These are phyloP conservation scores for Ibycter americanus DNA, from an alignment of 2,797 vertebrate genomes.

Conservation along the genomic window DNA sequence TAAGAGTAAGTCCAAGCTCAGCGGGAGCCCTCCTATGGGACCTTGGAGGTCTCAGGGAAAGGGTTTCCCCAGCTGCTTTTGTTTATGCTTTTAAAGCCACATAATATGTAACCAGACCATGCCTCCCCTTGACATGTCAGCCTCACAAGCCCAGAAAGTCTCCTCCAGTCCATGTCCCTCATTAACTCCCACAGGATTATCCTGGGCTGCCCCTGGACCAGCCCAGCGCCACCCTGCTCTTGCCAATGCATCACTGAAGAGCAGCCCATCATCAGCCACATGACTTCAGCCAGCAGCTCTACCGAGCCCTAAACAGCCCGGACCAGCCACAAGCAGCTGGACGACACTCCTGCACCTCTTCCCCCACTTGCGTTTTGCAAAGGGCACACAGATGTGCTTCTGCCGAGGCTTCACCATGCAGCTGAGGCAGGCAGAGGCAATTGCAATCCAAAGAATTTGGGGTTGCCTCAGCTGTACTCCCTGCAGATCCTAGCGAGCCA, in stretches of 20 bases:
- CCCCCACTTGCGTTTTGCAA: background rate
- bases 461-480: background rate
- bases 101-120: background rate
- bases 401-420: background rate
- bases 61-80: background rate
- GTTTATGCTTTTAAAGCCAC: background rate
- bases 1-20: background rate
- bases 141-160: background rate
- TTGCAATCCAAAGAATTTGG: background rate
- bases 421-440: background rate
- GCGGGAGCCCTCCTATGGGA: background rate
- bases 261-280: background rate
- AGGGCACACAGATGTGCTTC: background rate
- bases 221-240: background rate
- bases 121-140: background rate
- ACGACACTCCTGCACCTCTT: background rate
- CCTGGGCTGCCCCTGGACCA: background rate
- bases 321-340: background rate
- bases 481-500: rapidly evolving
- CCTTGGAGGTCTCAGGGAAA: background rate
- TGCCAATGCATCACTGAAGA: background rate
- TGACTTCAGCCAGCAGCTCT: background rate
- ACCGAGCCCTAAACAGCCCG: rapidly evolving
- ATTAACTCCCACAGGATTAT: background rate
- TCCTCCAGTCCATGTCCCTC: background rate